These are phyloP conservation scores for Melinopterus prodromus DNA, from an alignment of 2,888 invertebrate species.

Conservation along the genomic window DNA sequence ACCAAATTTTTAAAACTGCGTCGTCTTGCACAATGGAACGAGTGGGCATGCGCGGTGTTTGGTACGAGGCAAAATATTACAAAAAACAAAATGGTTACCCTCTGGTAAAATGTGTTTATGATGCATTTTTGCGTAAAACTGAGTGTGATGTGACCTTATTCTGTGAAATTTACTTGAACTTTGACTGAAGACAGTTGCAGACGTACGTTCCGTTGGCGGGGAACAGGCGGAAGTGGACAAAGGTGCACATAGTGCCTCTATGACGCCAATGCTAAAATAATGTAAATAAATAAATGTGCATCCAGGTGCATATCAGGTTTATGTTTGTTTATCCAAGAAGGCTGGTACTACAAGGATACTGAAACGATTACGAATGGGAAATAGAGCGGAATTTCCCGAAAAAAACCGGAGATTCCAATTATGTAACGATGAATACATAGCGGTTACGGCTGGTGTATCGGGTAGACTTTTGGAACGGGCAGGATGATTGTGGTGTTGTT, in stretches of 20 bases:
- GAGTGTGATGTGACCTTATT: constrained; percentile 46
- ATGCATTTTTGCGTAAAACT: constrained; percentile 53
- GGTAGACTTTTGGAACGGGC: constrained; percentile 14
- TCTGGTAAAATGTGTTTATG: constrained; percentile 55
- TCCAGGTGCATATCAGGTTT: constrained; percentile 20
- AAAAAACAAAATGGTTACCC: constrained; percentile 61
- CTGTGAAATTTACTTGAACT: constrained; percentile 33
- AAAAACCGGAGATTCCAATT: background rate
- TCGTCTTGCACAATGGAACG: background rate
- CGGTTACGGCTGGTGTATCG: constrained; percentile 5
- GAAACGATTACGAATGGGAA: constrained; percentile 7
- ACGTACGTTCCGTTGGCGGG: background rate
- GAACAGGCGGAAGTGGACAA: constrained; percentile 14
- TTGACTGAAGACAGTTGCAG: background rate
- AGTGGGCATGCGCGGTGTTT: constrained; percentile 35
- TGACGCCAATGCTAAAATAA: constrained; percentile 45
- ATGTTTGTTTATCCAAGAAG: constrained; percentile 27
- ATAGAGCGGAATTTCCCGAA: constrained; percentile 12
- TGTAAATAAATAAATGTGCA: constrained; percentile 44
- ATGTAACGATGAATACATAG: constrained; percentile 16
- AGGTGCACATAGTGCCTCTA: constrained; percentile 18
- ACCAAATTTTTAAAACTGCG: background rate
- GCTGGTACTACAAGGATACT: constrained; percentile 6
- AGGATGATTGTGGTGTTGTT: constrained; percentile 7
- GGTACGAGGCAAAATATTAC: constrained; percentile 48